phyloP scores from a whole-genome alignment of 2,797 vertebrate species.

The Ptychadena robeensis region DNA sequence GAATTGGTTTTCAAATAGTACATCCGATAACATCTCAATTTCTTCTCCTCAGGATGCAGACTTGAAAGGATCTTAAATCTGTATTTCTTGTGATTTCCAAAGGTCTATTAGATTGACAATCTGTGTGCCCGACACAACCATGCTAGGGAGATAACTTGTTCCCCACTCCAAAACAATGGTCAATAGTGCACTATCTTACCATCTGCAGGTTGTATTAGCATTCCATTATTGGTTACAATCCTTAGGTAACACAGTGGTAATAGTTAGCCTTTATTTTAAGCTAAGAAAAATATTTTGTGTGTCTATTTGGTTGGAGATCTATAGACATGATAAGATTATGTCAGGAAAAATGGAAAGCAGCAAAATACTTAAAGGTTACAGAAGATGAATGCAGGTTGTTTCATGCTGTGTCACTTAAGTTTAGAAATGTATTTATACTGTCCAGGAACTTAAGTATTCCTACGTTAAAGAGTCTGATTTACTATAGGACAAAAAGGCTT shows the following conservation, averaged over 20 bases:
- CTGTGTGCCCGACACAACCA: slow-evolving; percentile 58
- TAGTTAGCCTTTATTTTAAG: slow-evolving; percentile 49
- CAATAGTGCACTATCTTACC: slow-evolving; percentile 68
- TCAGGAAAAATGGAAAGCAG: slow-evolving; percentile 39
- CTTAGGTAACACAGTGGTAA: slow-evolving; percentile 32
- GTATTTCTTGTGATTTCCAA: slow-evolving; percentile 58
- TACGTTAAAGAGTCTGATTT: too few species aligned
- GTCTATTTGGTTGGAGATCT: slow-evolving; percentile 37
- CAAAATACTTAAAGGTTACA: slow-evolving; percentile 14
- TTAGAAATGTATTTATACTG: neutral
- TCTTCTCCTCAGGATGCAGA: slow-evolving; percentile 43
- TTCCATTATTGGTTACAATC: slow-evolving; percentile 50
- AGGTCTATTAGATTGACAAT: slow-evolving; percentile 58
- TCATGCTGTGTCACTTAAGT: neutral
- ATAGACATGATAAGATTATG: slow-evolving; percentile 36
- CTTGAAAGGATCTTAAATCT: slow-evolving; percentile 56
- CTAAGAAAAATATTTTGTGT: slow-evolving; percentile 36
- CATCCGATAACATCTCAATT: slow-evolving; percentile 56
- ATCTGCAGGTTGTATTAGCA: slow-evolving; percentile 64
- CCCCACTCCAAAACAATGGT: slow-evolving; percentile 70
- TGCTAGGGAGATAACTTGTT: slow-evolving; percentile 69
- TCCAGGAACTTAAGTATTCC: neutral
- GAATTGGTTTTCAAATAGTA: slow-evolving; percentile 46
- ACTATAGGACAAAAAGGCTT: too few species aligned
- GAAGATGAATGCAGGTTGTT: neutral